Evolutionary conservation across 2,888 invertebrate genomes (phyloP), one percentile per base, ranked within the genome.

Genomic region (Eristalis intricaria): DNA sequence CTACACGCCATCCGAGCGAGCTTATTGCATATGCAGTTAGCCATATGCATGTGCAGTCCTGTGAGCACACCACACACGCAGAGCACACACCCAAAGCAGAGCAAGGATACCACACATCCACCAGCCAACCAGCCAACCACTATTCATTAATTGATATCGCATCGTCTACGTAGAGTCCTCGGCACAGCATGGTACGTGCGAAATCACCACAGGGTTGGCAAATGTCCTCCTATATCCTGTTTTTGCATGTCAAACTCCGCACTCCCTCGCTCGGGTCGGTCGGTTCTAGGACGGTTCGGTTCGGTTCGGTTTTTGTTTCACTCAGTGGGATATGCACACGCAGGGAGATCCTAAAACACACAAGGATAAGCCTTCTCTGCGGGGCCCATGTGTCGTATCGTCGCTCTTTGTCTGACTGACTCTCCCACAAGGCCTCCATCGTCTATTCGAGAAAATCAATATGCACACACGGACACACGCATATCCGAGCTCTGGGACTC

Each of bases 91-190:
- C 68, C 69, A 83, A 66, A 64, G 70, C 50, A 19, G 50, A 23
- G 60, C 23, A 60, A 10, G 26, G 60, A 26, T 60, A 86, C 50
- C 78, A 86, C 78, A 75, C 56, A 69, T 81, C 88, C 77, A 70
- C 64, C 61, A 50, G 19, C 50, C 50, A 50, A 19, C 64, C 89
- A 84, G 79, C 88, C 80, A 85, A 90, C 88, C 89, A 89, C 85
- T 90, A 91, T 90, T 91, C 91, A 91, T 91, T 91, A 91, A 91
- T 91, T 91, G 91, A 91, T 91, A 91, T 91, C 91, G 91, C 91
- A 91, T 89, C 90, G 88, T 83, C 71, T 83, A 83, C 83, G 76
- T 87, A 83, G 79, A 64, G 79, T 79, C 64, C 26, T 43, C 58
- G 40, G 63, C 79, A 83, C 87, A 74, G 70, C 71, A 58, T 83